These are phyloP conservation scores for Heliangelus exortis DNA, from an alignment of 2,797 vertebrate genomes.

Conservation along the genomic window DNA sequence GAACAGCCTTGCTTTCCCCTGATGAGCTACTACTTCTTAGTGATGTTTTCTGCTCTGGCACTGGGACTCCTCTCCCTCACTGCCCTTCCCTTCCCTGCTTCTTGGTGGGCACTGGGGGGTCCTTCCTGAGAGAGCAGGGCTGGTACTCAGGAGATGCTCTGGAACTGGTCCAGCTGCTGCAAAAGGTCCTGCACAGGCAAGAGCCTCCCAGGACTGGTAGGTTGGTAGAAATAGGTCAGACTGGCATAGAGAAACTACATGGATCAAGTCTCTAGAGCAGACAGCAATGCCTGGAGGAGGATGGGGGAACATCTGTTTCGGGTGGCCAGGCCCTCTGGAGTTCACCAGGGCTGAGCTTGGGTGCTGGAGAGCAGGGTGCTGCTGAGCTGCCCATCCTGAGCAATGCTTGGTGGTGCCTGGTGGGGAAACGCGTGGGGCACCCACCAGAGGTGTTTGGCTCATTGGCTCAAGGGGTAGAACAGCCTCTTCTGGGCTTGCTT, in stretches of 20 bases:
- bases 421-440: fast-evolving
- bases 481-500: not conserved
- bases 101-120: not conserved
- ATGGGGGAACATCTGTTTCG: not conserved
- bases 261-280: not conserved
- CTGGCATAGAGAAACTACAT: not conserved
- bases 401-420: not conserved
- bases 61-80: not conserved
- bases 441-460: not conserved
- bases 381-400: not conserved
- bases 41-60: not conserved
- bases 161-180: not conserved
- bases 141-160: slow-evolving; percentile 1
- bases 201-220: not conserved
- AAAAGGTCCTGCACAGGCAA: not conserved
- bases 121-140: not conserved
- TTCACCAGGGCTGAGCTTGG: not conserved
- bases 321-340: not conserved
- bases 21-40: slow-evolving; percentile 49
- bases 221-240: not conserved
- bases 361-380: not conserved
- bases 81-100: not conserved
- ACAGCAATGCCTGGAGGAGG: not conserved
- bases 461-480: not conserved
- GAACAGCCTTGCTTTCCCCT: slow-evolving; percentile 38